A percentile compares a stretch with the other conserved stretches of the same genome.
Conservation (phyloP, 2,113 vertebrate genomes). For the Columbina picui region DNA sequence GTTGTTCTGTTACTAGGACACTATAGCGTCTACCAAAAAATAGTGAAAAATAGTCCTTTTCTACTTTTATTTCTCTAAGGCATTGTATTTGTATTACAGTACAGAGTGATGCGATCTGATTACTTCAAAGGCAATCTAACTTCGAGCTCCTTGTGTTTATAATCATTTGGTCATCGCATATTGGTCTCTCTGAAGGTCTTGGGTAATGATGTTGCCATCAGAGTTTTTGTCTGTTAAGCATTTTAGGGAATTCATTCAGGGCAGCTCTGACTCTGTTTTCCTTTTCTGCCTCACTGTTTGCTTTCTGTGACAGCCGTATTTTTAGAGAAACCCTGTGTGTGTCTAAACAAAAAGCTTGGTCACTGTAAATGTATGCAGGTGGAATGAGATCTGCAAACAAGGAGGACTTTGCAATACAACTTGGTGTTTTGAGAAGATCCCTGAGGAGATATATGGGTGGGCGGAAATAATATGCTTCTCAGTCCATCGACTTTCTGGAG, state of each 20-base stretch:
- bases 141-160: neutral
- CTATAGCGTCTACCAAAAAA: neutral
- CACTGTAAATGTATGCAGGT: neutral
- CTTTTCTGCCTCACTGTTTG: constrained; percentile 3
- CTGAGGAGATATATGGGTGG: neutral
- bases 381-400: neutral
- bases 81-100: constrained; percentile 23
- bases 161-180: neutral
- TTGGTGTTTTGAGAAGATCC: neutral
- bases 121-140: constrained; percentile 34
- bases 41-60: neutral
- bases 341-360: neutral
- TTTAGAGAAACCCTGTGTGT: neutral
- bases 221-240: constrained; percentile 15
- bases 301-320: neutral
- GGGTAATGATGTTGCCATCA: constrained; percentile 12
- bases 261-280: neutral
- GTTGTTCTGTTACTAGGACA: neutral
- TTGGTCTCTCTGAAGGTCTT: constrained; percentile 20
- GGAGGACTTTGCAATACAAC: neutral
- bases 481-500: neutral
- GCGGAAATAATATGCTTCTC: neutral
- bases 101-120: constrained; percentile 11
- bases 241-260: constrained; percentile 38
- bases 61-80: constrained; percentile 52